Conservation (phyloP, 2,113 vertebrate genomes). For the Monarcha castaneiventris region DNA sequence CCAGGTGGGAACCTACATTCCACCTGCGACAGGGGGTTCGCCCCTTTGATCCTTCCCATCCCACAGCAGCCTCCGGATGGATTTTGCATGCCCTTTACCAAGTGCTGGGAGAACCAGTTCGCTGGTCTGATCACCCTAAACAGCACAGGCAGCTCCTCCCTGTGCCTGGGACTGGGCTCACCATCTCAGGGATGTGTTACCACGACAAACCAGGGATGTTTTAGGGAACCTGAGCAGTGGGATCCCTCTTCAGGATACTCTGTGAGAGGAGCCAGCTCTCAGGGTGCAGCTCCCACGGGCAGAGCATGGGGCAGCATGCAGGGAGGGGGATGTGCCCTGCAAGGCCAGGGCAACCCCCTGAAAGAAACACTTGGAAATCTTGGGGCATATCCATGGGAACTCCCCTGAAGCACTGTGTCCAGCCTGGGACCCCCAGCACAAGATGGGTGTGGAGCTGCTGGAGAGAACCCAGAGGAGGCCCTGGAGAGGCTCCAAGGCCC, state of each 20-base stretch:
- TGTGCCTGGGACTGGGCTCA: neutral
- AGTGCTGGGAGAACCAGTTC: neutral
- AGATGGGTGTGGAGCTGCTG: neutral
- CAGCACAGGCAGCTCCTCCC: neutral
- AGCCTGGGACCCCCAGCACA: neutral
- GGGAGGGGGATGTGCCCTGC: neutral
- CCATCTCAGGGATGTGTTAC: fast-evolving
- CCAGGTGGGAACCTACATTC: fast-evolving
- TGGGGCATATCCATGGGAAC: fast-evolving
- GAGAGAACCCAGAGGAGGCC: neutral
- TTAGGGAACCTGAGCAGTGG: neutral
- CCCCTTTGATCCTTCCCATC: neutral
- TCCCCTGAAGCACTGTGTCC: neutral
- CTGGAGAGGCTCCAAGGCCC: neutral
- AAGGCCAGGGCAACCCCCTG: no score
- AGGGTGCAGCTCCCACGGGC: neutral
- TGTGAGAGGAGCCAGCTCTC: neutral
- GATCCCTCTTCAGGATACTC: neutral
- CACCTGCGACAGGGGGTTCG: neutral
- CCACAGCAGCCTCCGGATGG: neutral
- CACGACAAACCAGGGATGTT: neutral
- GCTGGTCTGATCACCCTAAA: neutral
- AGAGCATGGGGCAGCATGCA: neutral
- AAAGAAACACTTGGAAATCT: no score
- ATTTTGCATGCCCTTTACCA: neutral